Evolutionary conservation across 2,113 vertebrate genomes (phyloP).

Genomic region (Conger conger): DNA sequence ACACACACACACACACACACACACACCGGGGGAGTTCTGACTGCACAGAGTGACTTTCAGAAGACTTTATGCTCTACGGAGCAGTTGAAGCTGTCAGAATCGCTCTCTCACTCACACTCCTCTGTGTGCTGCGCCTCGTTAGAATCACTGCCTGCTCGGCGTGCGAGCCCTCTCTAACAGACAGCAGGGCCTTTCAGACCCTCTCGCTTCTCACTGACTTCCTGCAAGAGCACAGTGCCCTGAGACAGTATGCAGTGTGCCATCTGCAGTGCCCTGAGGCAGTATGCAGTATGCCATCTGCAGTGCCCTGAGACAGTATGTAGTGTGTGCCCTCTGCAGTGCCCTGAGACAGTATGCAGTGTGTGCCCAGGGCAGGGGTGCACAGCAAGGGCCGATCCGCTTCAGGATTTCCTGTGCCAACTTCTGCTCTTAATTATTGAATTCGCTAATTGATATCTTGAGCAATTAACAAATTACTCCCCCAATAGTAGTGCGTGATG

Average conservation of each 20-base stretch:
- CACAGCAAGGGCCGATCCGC: too few species aligned
- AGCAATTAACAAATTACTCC: too few species aligned
- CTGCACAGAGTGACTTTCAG: neutral
- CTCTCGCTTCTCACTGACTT: neutral
- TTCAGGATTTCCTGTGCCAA: too few species aligned
- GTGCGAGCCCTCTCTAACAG: neutral
- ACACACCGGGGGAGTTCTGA: neutral
- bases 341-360: too few species aligned
- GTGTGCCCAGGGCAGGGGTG: too few species aligned
- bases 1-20: neutral
- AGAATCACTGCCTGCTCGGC: neutral
- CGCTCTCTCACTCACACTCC: neutral
- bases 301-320: neutral
- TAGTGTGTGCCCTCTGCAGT: too few species aligned
- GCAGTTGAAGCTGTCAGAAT: neutral
- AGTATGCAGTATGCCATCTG: neutral
- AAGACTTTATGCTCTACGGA: neutral
- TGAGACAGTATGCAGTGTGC: neutral
- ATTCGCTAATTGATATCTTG: too few species aligned
- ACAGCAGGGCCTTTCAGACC: neutral
- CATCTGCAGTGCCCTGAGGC: too few species aligned
- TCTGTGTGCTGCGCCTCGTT: neutral
- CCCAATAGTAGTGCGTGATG: too few species aligned
- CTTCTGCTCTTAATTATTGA: too few species aligned
- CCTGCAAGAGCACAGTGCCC: neutral